A percentile compares a stretch with the other conserved stretches of the same genome.
These are phyloP conservation scores for Danionella cerebrum DNA, from an alignment of 2,113 vertebrate genomes.

Conservation along the genomic window DNA sequence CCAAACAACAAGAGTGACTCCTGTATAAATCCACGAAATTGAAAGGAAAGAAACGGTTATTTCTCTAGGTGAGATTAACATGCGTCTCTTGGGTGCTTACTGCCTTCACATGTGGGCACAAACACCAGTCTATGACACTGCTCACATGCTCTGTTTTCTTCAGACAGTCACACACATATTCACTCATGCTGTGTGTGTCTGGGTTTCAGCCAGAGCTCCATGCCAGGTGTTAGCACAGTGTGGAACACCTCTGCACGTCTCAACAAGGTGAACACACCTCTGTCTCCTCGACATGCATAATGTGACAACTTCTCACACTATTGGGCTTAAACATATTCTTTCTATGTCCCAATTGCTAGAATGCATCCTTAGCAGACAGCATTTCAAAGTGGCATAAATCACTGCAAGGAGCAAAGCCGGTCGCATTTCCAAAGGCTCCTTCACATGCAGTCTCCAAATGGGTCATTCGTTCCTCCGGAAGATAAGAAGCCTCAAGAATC, in stretches of 20 bases:
- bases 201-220: slow-evolving; percentile 14
- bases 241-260: slow-evolving; percentile 26
- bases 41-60: too few species aligned
- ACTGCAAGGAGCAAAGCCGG: too few species aligned
- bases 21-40: too few species aligned
- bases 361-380: too few species aligned
- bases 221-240: slow-evolving; percentile 25
- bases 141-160: background rate
- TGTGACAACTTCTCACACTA: background rate
- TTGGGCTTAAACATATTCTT: background rate
- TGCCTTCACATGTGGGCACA: slow-evolving; percentile 20
- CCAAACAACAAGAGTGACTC: too few species aligned
- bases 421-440: too few species aligned
- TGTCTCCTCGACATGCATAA: slow-evolving; percentile 16
- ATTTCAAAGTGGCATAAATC: too few species aligned
- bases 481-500: too few species aligned
- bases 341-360: background rate
- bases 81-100: slow-evolving; percentile 7
- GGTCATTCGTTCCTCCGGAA: too few species aligned
- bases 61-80: background rate
- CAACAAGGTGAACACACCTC: slow-evolving; percentile 28
- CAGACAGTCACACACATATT: slow-evolving; percentile 19
- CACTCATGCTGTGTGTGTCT: slow-evolving; percentile 4
- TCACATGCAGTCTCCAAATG: too few species aligned
- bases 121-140: slow-evolving; percentile 14